Percentiles rank a stretch among this genome's conserved stretches.
These are phyloP conservation scores for Lasioglossum villosulum DNA, from an alignment of 2,888 invertebrate species.

Conservation along the genomic window DNA sequence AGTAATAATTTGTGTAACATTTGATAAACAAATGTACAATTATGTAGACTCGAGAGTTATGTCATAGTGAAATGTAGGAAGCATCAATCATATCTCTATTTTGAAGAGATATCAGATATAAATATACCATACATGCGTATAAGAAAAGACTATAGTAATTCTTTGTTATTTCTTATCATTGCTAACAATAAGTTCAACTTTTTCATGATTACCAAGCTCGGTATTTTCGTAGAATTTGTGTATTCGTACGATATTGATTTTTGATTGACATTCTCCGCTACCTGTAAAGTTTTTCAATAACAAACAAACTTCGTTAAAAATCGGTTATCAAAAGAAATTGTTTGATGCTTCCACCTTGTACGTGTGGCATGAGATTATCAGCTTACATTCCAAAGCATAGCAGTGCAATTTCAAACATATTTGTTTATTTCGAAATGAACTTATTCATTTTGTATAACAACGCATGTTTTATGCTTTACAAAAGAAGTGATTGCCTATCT, in stretches of 20 bases:
- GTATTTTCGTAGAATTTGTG: no score
- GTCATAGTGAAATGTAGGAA: neutral
- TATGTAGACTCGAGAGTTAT: neutral
- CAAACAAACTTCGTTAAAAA: neutral
- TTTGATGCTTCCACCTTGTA: conserved; percentile 12
- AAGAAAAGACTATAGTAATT: neutral
- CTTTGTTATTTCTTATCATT: neutral
- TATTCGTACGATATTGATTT: neutral
- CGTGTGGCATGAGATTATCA: conserved; percentile 6
- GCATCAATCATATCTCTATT: conserved; percentile 5
- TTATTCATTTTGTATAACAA: conserved; percentile 36
- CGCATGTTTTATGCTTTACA: conserved; percentile 42
- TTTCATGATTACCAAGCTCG: neutral
- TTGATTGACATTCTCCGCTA: neutral
- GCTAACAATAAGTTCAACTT: neutral
- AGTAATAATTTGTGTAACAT: neutral
- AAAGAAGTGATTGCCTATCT: conserved; percentile 38
- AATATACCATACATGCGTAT: neutral
- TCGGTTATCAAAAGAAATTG: neutral
- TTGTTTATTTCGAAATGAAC: conserved; percentile 19
- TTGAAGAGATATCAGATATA: neutral
- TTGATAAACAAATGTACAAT: conserved; percentile 6
- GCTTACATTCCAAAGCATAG: neutral
- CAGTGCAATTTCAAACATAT: neutral
- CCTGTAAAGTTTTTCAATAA: neutral